phyloP scores from a whole-genome alignment of 2,113 vertebrate genomes.

The Aythya baeri region DNA sequence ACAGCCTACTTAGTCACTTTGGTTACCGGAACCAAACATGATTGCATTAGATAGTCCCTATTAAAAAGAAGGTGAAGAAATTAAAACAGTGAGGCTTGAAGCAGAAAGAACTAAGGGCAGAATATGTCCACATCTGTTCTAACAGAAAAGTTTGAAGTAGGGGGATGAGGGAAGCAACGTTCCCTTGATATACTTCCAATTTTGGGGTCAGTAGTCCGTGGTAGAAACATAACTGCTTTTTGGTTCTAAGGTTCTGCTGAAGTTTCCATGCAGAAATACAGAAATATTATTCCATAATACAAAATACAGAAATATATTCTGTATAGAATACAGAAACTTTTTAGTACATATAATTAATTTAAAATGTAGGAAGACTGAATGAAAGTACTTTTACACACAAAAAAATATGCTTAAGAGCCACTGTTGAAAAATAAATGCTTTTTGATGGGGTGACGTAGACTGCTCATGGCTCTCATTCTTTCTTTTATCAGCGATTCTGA shows the following conservation, averaged over 20 bases:
- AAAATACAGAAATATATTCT: too few species aligned
- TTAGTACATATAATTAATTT: background rate
- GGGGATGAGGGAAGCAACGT: background rate
- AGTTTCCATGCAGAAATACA: background rate
- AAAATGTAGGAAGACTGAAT: background rate
- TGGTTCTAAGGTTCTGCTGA: background rate
- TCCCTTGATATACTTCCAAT: background rate
- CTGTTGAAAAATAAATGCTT: background rate
- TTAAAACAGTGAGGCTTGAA: background rate
- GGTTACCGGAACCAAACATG: background rate
- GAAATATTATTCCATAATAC: too few species aligned
- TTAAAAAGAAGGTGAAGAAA: background rate
- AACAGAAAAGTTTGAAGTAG: background rate
- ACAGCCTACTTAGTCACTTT: background rate
- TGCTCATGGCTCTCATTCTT: constrained; percentile 54
- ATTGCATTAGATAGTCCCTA: background rate
- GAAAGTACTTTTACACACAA: background rate
- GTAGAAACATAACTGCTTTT: background rate
- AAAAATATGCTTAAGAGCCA: background rate
- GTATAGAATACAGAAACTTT: background rate
- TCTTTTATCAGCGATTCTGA: constrained; percentile 91
- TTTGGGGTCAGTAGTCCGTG: background rate
- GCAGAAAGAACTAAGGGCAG: background rate
- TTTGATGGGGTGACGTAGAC: background rate
- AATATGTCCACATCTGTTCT: background rate